These are phyloP conservation scores for Pyrocoelia pectoralis DNA, from an alignment of 2,888 invertebrate genomes.

Conservation along the genomic window DNA sequence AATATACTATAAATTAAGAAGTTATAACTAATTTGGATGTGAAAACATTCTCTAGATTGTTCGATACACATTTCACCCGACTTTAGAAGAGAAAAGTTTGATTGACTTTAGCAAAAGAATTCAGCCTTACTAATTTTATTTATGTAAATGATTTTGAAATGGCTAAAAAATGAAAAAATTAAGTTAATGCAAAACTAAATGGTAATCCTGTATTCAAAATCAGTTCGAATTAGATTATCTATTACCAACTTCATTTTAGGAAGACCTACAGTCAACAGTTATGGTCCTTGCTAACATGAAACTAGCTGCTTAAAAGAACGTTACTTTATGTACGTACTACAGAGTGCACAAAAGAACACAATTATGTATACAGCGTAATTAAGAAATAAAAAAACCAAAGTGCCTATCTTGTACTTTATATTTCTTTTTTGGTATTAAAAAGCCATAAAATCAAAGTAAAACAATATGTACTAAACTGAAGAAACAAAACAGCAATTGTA, in stretches of 20 bases:
- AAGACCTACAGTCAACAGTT: slow-evolving; percentile 8
- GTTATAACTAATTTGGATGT: too few relatives aligned
- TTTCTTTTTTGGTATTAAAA: slow-evolving; percentile 10
- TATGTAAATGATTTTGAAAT: slow-evolving; percentile 30
- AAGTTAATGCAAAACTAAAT: slow-evolving; percentile 39
- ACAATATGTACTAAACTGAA: slow-evolving; percentile 11
- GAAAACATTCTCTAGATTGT: too few relatives aligned
- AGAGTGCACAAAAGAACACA: slow-evolving; percentile 9
- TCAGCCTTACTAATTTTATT: slow-evolving; percentile 45
- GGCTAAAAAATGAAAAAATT: slow-evolving; percentile 25
- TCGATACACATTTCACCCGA: too few relatives aligned
- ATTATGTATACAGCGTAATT: slow-evolving; percentile 7
- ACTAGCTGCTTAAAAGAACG: slow-evolving; percentile 15
- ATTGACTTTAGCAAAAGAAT: slow-evolving; percentile 44
- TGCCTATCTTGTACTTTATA: slow-evolving; percentile 7
- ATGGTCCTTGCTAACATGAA: slow-evolving; percentile 18
- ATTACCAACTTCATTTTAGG: slow-evolving; percentile 15
- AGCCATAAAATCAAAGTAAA: slow-evolving; percentile 13
- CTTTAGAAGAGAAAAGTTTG: background rate
- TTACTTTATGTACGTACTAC: slow-evolving; percentile 4
- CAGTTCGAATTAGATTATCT: slow-evolving; percentile 10
- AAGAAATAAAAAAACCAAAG: background rate
- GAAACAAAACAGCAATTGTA: slow-evolving; percentile 24
- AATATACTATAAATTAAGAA: slow-evolving; percentile 1
- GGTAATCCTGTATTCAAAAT: slow-evolving; percentile 14